Evolutionary conservation across 64 coral and sea anemone species (phyloP).

Genomic region (Porites australiensis): DNA sequence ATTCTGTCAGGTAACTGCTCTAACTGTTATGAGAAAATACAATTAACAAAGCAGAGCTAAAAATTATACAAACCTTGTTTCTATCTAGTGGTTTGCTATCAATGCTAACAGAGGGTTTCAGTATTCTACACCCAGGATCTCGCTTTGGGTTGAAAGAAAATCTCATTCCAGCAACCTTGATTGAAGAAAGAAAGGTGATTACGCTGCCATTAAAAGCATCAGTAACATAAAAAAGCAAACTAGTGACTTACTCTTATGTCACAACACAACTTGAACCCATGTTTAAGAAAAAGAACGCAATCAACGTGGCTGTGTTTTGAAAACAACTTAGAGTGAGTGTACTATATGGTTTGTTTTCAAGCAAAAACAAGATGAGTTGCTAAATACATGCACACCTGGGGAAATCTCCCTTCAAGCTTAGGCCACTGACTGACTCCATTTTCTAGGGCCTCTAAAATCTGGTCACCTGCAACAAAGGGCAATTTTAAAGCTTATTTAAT

Average conservation of each 20-base stretch:
- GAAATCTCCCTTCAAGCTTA: constrained; percentile 94
- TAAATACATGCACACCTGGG: constrained; percentile 63
- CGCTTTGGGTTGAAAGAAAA: constrained; percentile 84
- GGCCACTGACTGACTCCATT: constrained; percentile 99
- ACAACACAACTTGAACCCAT: too few species aligned
- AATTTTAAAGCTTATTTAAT: too few species aligned
- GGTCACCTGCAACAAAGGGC: constrained; percentile 53
- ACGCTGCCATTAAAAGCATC: not conserved
- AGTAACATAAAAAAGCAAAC: not conserved
- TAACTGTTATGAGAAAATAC: too few species aligned
- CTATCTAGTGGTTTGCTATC: constrained; percentile 52
- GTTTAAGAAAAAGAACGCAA: too few species aligned
- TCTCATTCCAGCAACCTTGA: constrained; percentile 90
- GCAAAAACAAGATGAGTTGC: not conserved
- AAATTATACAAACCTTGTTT: constrained; percentile 61
- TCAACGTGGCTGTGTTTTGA: too few species aligned
- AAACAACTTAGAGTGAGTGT: too few species aligned
- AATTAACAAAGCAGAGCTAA: not conserved
- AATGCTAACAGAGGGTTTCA: constrained; percentile 75
- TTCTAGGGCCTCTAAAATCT: constrained; percentile 86
- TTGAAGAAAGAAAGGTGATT: not conserved
- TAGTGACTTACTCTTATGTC: too few species aligned
- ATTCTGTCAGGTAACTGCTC: too few species aligned
- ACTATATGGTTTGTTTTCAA: too few species aligned
- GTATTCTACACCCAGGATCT: constrained; percentile 70